Evolutionary conservation across 2,888 invertebrate species (phyloP), one percentile per base, ranked within the genome.

Genomic region (Margaritifera margaritifera): DNA sequence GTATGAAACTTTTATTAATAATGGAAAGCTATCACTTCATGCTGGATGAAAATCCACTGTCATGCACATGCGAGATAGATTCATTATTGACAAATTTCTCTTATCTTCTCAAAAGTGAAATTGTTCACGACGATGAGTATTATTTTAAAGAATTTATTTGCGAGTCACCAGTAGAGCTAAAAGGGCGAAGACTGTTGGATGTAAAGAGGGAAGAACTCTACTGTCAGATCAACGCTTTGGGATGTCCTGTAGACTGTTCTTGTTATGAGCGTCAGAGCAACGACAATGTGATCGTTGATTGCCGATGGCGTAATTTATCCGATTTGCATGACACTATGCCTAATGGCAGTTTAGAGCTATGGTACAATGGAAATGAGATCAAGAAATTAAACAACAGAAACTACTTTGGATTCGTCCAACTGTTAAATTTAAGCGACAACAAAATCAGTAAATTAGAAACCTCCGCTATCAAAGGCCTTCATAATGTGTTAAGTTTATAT

Each of bases 81-180:
- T 56, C 57, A 22, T 61, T 72, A 53, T 52, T 55, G 20, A 63
- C 64, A 19, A 31, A 56, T 24, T 25, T 69, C 4, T 52, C 31
- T 0, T 18, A 31, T 2, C 50, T 50, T 20, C 22, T 51, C 19
- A 5, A 20, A 11, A 55, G 52, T 0, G 51, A 50, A 1, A 5
- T 18, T 1, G 66, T 75, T 6, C 58, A 27, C 20, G 55, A 58
- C 4, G 55, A 53, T 2, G 71, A 72, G 25, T 75, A 75, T 59
- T 69, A 72, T 22, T 75, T 69, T 31, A 22, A 63, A 5, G 64
- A 69, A 0, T 76, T 69, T 66, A 56, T 54, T 54, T 76, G 76
- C 52, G 52, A 58, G 11, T 57, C 25, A 2, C 76, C 76, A 8
- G 15, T 24, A 18, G 73, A 71, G 53, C 63, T 76, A 18, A 27